phyloP scores from a whole-genome alignment of 1,140 invertebrate species.

The Neuroterus valhalla region DNA sequence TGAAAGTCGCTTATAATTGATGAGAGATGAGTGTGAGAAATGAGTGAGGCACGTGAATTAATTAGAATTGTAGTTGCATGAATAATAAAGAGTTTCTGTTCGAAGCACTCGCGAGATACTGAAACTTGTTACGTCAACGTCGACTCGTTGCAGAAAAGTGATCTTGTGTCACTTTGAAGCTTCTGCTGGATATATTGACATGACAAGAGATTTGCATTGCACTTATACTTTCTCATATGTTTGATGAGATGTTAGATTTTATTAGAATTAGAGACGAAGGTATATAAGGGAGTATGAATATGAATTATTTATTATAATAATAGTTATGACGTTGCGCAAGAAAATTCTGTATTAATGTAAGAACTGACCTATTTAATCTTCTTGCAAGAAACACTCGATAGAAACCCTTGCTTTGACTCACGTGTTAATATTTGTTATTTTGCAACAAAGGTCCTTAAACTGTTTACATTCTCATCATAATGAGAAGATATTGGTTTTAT shows the following conservation, averaged over 20 bases:
- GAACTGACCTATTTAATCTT: slow-evolving; percentile 53
- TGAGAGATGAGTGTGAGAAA: too few relatives aligned
- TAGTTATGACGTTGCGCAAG: slow-evolving; percentile 45
- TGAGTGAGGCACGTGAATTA: background rate
- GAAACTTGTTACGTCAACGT: slow-evolving; percentile 10
- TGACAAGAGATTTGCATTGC: slow-evolving; percentile 17
- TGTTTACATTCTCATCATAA: too few relatives aligned
- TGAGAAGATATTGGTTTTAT: too few relatives aligned
- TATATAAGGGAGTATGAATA: slow-evolving; percentile 26
- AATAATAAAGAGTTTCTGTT: background rate
- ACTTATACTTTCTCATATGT: background rate
- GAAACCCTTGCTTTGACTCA: slow-evolving; percentile 6
- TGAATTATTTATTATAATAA: slow-evolving; percentile 29
- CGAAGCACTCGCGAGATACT: slow-evolving; percentile 7
- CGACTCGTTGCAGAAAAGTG: slow-evolving; percentile 8
- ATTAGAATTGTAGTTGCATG: background rate
- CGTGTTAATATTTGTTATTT: background rate
- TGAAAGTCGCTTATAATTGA: too few relatives aligned
- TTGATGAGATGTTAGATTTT: slow-evolving; percentile 9
- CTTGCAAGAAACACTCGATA: slow-evolving; percentile 8
- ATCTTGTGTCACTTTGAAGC: slow-evolving; percentile 9
- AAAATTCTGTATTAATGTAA: slow-evolving; percentile 51
- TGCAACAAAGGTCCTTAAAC: slow-evolving; percentile 5
- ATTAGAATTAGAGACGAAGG: slow-evolving; percentile 24
- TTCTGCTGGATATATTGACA: background rate